Conservation (phyloP, 2,888 invertebrate species). For the Xestia sexstrigata region DNA sequence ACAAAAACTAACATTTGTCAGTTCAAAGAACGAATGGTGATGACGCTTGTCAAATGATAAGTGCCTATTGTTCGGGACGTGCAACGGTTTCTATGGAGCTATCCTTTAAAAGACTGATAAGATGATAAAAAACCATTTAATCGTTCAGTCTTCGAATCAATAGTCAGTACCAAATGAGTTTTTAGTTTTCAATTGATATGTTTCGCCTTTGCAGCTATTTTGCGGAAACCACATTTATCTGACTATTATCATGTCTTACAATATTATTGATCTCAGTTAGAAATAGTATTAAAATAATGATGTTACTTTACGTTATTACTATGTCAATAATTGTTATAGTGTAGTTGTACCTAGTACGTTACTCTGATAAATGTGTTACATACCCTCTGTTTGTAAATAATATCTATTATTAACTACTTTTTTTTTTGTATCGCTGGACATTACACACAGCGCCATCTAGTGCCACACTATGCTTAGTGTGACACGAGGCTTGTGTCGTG, state of each 20-base stretch:
- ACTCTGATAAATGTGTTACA: no score
- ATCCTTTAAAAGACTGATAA: constrained; percentile 45
- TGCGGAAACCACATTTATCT: constrained; percentile 1
- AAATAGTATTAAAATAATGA: no score
- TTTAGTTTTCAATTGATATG: constrained; percentile 2
- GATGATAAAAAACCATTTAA: constrained; percentile 43
- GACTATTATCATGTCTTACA: constrained; percentile 14
- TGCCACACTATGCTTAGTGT: no score
- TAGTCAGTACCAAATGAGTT: constrained; percentile 5
- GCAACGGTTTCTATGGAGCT: constrained; percentile 38
- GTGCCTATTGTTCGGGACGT: constrained; percentile 49
- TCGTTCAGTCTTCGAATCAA: constrained; percentile 26
- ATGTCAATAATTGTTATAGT: no score
- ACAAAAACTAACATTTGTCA: constrained; percentile 42
- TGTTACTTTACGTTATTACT: no score
- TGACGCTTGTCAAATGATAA: constrained; percentile 49
- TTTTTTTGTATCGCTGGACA: no score
- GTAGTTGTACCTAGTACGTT: no score
- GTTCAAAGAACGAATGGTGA: constrained; percentile 48
- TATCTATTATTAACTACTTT: no score
- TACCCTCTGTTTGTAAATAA: no score
- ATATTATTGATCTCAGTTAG: no score
- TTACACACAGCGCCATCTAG: no score
- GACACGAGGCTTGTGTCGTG: no score
- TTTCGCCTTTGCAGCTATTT: constrained; percentile 7